phyloP scores from a whole-genome alignment of 2,888 invertebrate species.

The Cheilosia vernalis region DNA sequence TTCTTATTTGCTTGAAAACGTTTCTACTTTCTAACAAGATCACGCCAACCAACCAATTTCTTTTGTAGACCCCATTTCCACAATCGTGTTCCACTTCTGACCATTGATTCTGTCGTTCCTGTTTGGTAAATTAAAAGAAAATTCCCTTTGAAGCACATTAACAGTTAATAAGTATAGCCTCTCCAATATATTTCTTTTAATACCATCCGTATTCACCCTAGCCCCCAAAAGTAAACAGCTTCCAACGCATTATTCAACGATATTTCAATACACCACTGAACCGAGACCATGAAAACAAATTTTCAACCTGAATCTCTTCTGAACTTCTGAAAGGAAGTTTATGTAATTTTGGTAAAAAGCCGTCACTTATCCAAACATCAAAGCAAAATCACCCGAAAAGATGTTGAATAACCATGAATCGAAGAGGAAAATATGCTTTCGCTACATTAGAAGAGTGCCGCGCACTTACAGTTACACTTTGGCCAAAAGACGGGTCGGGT shows the following conservation, averaged over 20 bases:
- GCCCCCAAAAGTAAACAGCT: too few relatives aligned
- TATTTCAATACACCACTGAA: slow-evolving; percentile 26
- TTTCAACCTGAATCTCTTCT: slow-evolving; percentile 18
- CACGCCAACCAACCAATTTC: too few relatives aligned
- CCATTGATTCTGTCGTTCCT: too few relatives aligned
- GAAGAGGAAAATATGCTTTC: slow-evolving; percentile 26
- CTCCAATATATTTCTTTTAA: too few relatives aligned
- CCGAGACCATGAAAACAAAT: slow-evolving; percentile 18
- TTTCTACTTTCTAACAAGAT: too few relatives aligned
- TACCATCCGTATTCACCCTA: too few relatives aligned
- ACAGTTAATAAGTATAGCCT: too few relatives aligned
- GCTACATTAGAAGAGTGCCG: slow-evolving; percentile 12
- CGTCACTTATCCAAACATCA: slow-evolving; percentile 51
- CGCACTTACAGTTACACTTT: background rate
- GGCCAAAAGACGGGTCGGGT: background rate
- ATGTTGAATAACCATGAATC: slow-evolving; percentile 47
- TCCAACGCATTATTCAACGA: background rate
- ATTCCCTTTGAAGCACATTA: too few relatives aligned
- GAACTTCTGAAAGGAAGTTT: background rate
- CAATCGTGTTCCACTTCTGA: too few relatives aligned
- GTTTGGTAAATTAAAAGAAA: too few relatives aligned
- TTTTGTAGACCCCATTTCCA: too few relatives aligned
- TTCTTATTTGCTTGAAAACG: too few relatives aligned
- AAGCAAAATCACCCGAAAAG: slow-evolving; percentile 39
- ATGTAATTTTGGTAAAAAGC: slow-evolving; percentile 15